Conservation (phyloP, 2,888 invertebrate genomes). For the Trachelus iudaicus region DNA sequence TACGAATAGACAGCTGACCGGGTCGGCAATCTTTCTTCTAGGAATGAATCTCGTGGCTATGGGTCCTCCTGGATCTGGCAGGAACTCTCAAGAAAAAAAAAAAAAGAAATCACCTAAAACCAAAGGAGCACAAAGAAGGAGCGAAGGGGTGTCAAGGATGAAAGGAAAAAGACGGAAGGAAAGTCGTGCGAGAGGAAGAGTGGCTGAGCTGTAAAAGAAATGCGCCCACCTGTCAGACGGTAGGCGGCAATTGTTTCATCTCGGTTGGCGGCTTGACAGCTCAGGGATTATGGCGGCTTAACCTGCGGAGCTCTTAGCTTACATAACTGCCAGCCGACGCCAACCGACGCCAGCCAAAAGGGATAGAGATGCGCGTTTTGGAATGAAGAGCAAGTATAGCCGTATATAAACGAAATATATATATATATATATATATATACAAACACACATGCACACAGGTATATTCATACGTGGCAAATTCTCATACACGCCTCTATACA, state of each 20-base stretch:
- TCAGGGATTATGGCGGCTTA: slow-evolving; percentile 29
- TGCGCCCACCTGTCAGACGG: slow-evolving; percentile 6
- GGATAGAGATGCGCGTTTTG: slow-evolving; percentile 25
- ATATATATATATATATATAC: too few species aligned
- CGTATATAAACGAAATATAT: background rate
- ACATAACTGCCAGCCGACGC: slow-evolving; percentile 33
- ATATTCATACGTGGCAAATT: background rate
- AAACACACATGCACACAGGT: too few species aligned
- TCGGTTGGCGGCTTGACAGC: slow-evolving; percentile 30
- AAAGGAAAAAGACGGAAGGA: slow-evolving; percentile 1
- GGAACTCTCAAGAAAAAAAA: background rate
- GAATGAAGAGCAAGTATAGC: background rate
- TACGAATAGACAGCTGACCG: background rate
- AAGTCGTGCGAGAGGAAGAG: slow-evolving; percentile 1
- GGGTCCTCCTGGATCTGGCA: background rate
- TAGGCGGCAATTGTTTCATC: slow-evolving; percentile 32
- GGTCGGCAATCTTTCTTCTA: background rate
- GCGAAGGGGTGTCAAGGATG: background rate
- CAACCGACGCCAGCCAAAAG: slow-evolving; percentile 16
- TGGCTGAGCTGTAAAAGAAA: slow-evolving; percentile 15
- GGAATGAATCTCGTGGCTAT: background rate
- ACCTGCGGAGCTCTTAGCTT: slow-evolving; percentile 20
- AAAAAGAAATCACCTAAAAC: background rate
- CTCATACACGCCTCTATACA: background rate
- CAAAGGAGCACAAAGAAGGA: background rate